Conservation (phyloP, 1,140 invertebrate genomes). For the Microplitis demolitor region DNA sequence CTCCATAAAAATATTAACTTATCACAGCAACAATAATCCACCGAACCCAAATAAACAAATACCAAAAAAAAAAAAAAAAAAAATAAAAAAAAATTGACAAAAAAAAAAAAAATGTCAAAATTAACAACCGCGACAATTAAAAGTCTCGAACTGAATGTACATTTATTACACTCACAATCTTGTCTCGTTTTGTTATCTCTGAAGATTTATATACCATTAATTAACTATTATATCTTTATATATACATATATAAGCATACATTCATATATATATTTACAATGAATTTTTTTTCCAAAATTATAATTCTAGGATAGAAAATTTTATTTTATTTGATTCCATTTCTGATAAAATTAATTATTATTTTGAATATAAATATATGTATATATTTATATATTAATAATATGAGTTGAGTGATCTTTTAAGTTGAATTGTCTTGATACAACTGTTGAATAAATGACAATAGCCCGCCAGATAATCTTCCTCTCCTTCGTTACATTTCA, state of each 20-base stretch:
- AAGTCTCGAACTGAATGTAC: constrained; percentile 15
- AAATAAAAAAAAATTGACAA: not conserved
- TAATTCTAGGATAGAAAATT: not conserved
- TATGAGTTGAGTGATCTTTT: not conserved
- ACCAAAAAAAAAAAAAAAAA: not conserved
- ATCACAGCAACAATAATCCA: no score
- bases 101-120: not conserved
- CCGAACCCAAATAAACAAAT: no score
- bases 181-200: constrained; percentile 26
- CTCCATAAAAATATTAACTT: not conserved
- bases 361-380: not conserved
- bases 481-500: constrained; percentile 7
- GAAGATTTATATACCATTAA: constrained; percentile 33
- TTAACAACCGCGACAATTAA: not conserved
- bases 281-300: not conserved
- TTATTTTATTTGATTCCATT: not conserved
- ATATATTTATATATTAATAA: not conserved
- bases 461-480: not conserved
- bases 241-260: no score
- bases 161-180: constrained; percentile 10
- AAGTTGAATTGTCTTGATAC: not conserved
- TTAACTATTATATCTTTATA: no score
- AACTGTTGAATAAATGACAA: constrained; percentile 5
- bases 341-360: not conserved
- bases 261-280: not conserved